Conservation (phyloP, 2,888 invertebrate species). For the Papilio elwesi region DNA sequence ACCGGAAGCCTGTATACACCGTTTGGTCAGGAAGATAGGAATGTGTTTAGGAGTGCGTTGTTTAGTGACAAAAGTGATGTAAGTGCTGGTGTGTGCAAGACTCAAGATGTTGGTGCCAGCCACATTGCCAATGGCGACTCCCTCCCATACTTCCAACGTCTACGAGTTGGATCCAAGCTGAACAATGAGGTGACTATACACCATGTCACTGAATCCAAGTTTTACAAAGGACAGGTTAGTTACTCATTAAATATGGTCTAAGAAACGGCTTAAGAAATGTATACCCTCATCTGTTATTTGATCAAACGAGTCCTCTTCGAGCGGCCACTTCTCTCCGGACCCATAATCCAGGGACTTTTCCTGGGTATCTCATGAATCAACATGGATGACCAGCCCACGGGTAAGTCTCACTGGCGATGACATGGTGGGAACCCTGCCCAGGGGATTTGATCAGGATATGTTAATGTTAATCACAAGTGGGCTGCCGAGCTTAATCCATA, state of each 20-base stretch:
- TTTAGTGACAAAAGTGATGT: slow-evolving; percentile 66
- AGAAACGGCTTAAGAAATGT: too few species aligned
- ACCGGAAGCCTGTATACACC: slow-evolving; percentile 66
- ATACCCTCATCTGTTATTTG: too few species aligned
- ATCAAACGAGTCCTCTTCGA: too few species aligned
- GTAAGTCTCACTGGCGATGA: too few species aligned
- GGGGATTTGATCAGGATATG: too few species aligned
- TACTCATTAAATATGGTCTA: neutral
- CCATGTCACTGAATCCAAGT: slow-evolving; percentile 77
- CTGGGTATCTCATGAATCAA: too few species aligned
- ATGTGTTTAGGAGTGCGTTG: slow-evolving; percentile 72
- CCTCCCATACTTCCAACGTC: slow-evolving; percentile 74
- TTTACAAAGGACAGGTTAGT: slow-evolving; percentile 74
- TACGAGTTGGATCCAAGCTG: slow-evolving; percentile 73
- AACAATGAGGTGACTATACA: slow-evolving; percentile 79
- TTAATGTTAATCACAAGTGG: too few species aligned
- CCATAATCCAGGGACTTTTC: too few species aligned
- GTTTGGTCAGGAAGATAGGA: slow-evolving; percentile 72
- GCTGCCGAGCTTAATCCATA: too few species aligned
- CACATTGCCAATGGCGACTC: slow-evolving; percentile 67
- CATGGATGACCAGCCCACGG: too few species aligned
- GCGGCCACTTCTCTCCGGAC: too few species aligned
- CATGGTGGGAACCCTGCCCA: too few species aligned
- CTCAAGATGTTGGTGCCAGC: slow-evolving; percentile 51
- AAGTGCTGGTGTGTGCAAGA: slow-evolving; percentile 44